Conservation (phyloP, 1,140 invertebrate genomes). For the Bradysia coprophila region DNA sequence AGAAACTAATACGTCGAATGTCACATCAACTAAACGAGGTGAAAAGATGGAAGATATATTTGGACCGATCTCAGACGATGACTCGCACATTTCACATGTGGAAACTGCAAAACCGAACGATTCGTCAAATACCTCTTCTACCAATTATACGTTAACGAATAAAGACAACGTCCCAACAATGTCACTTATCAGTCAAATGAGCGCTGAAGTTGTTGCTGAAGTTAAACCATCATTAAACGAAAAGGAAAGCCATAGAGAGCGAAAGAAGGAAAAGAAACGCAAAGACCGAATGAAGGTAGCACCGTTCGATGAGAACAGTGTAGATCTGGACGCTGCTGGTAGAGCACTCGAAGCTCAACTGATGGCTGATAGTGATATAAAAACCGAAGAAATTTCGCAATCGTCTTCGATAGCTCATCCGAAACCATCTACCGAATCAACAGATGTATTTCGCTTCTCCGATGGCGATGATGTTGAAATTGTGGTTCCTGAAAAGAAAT, state of each 20-base stretch:
- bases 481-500: constrained; percentile 3
- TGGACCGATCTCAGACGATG: constrained; percentile 64
- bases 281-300: constrained; percentile 31
- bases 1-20: not conserved
- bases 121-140: constrained; percentile 5
- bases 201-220: not conserved
- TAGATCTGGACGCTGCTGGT: constrained; percentile 59
- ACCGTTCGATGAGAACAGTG: constrained; percentile 50
- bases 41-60: constrained; percentile 77
- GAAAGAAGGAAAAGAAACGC: constrained; percentile 47
- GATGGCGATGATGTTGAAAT: constrained; percentile 28
- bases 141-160: constrained; percentile 4
- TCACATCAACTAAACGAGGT: constrained; percentile 31
- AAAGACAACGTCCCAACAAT: not conserved
- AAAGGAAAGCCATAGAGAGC: constrained; percentile 25
- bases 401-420: not conserved
- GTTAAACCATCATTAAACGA: constrained; percentile 16
- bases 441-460: constrained; percentile 22
- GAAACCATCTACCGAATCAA: constrained; percentile 2
- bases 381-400: constrained; percentile 10
- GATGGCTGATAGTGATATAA: constrained; percentile 34
- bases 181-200: not conserved
- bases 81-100: constrained; percentile 15
- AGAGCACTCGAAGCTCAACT: constrained; percentile 61
- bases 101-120: constrained; percentile 10